Conservation (phyloP, 2,888 invertebrate genomes). For the Latrodectus elegans region DNA sequence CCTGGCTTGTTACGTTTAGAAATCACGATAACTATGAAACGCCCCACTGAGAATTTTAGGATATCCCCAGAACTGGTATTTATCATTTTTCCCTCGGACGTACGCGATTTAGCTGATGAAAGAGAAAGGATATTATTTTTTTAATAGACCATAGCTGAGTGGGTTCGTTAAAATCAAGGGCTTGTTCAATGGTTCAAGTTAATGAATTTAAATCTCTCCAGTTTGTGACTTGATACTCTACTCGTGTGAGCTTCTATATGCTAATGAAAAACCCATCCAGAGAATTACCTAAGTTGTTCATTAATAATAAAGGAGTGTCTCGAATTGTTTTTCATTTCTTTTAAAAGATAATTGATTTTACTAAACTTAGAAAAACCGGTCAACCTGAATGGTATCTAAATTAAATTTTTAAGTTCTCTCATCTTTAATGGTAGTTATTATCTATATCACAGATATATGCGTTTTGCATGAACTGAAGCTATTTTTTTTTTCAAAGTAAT, state of each 20-base stretch:
- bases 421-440: too few relatives aligned
- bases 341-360: conserved; percentile 53
- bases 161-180: conserved; percentile 58
- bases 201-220: conserved; percentile 64
- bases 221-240: conserved; percentile 63
- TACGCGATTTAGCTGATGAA: conserved; percentile 66
- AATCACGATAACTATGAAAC: conserved; percentile 63
- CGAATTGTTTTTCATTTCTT: background rate
- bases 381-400: too few relatives aligned
- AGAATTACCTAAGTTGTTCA: conserved; percentile 14
- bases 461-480: too few relatives aligned
- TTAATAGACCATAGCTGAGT: conserved; percentile 23
- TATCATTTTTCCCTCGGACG: conserved; percentile 54
- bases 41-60: conserved; percentile 63
- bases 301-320: conserved; percentile 24
- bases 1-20: conserved; percentile 65
- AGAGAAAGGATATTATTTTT: conserved; percentile 19
- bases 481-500: too few relatives aligned
- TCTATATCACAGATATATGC: too few relatives aligned
- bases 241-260: conserved; percentile 26
- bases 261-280: conserved; percentile 8
- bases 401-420: too few relatives aligned
- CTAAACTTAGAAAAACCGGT: background rate
- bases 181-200: conserved; percentile 34
- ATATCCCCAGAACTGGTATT: conserved; percentile 58